Conservation (phyloP, 2,113 vertebrate species). For the Bothrops jararaca region DNA sequence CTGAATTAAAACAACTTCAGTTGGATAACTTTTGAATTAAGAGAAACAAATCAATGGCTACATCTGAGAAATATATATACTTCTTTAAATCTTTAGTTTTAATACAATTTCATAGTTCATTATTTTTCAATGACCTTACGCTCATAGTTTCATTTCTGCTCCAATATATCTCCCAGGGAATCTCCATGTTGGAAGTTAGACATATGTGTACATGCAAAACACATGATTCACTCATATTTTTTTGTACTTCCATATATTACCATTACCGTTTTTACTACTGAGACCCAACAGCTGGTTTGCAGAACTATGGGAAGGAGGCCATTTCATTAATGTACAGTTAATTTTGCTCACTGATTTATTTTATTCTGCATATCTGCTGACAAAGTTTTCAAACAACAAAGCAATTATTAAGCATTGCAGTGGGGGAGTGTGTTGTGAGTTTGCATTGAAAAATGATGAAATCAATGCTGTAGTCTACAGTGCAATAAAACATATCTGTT, state of each 20-base stretch:
- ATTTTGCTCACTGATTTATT: background rate
- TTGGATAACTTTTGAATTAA: background rate
- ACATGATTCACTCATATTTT: background rate
- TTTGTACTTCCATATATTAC: background rate
- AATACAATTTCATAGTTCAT: background rate
- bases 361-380: background rate
- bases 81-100: background rate
- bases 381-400: slow-evolving; percentile 1
- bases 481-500: background rate
- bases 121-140: background rate
- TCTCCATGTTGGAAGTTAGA: background rate
- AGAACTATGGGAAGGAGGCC: background rate
- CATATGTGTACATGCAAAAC: background rate
- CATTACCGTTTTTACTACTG: too few species aligned
- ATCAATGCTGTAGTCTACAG: background rate
- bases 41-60: background rate
- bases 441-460: slow-evolving; percentile 8
- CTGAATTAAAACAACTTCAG: background rate
- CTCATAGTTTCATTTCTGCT: background rate
- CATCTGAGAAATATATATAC: background rate
- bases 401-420: background rate
- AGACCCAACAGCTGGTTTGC: background rate
- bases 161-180: background rate
- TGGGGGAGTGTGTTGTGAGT: background rate
- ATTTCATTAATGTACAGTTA: background rate